Evolutionary conservation across 1,140 invertebrate genomes (phyloP), one percentile per base, ranked within the genome.

Genomic region (Drosophila athabasca): DNA sequence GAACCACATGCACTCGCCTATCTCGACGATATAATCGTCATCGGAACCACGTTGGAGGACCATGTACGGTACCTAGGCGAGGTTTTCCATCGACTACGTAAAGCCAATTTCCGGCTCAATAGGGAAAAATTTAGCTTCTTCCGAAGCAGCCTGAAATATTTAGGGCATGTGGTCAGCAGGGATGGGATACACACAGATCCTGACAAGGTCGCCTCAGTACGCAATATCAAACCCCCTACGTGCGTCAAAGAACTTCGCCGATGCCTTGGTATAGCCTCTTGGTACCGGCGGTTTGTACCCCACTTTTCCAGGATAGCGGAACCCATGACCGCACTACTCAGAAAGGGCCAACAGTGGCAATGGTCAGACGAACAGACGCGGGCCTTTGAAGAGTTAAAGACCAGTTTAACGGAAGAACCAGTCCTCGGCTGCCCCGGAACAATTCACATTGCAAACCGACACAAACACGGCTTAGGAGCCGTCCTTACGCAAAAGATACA

Each of bases 1-100:
- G 44, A 45, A 7, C 55, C 55, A 0, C 13, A 46, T 8, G 44
- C 55, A 1, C 48, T 46, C 26, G 55, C 43, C 4, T 58, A 58
- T 29, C 6, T 46, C 3, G 55, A 55, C 5, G 39, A 55, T 11
- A 44, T 54, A 0, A 50, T 50, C 24, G 22, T 50, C 48, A 9
- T 24, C 19, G 19, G 46, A 9, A 6, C 19, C 19, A 48, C 46
- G 13, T 5, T 29, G 26, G 26, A 29, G 6, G 4, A 6, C 4
- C 15, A 48, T 6, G 3, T 31, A 9, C 5, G 3, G 11, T 9
- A 9, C 13, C 43, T 44, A 6, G 15, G 43, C 1, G 5, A 6
- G 2, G 3, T 29, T 29, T 6, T 29, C 4, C 26, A 29, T 1
- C 26, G 26, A 0, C 26, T 29, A 6, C 26, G 48, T 0, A 11